Conservation (phyloP, 2,888 invertebrate species). For the Perdita meconis region DNA sequence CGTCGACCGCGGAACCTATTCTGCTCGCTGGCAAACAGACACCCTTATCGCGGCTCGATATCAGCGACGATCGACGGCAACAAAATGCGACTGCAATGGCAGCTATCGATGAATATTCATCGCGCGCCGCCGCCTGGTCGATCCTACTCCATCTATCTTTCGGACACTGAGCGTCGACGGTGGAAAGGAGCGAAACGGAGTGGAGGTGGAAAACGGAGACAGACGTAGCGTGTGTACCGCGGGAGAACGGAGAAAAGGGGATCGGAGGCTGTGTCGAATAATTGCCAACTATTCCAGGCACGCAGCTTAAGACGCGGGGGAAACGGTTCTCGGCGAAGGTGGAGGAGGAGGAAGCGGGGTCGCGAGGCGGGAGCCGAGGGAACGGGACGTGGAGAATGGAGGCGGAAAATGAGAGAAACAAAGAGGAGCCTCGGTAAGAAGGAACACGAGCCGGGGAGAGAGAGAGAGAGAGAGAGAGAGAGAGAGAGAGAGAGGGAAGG, state of each 20-base stretch:
- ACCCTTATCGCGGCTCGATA: slow-evolving; percentile 49
- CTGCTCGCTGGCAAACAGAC: slow-evolving; percentile 6
- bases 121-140: slow-evolving; percentile 23
- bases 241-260: slow-evolving; percentile 41
- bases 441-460: slow-evolving; percentile 25
- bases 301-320: slow-evolving; percentile 71
- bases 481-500: slow-evolving; percentile 23
- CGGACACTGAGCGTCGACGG: slow-evolving; percentile 24
- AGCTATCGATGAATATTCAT: slow-evolving; percentile 73
- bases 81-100: slow-evolving; percentile 54
- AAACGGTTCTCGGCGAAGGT: slow-evolving; percentile 52
- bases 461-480: slow-evolving; percentile 29
- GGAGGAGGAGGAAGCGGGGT: slow-evolving; percentile 24
- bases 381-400: slow-evolving; percentile 55
- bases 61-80: slow-evolving; percentile 57
- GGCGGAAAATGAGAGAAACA: slow-evolving; percentile 71
- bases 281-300: slow-evolving; percentile 81
- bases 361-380: slow-evolving; percentile 54
- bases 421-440: slow-evolving; percentile 53
- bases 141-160: slow-evolving; percentile 39
- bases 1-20: background rate
- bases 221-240: slow-evolving; percentile 20
- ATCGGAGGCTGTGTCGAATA: slow-evolving; percentile 73
- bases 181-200: slow-evolving; percentile 17
- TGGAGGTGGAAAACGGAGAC: slow-evolving; percentile 29